Evolutionary conservation across 2,888 invertebrate genomes (phyloP), one percentile per base, ranked within the genome.

Genomic region (Drosophila subquinaria): DNA sequence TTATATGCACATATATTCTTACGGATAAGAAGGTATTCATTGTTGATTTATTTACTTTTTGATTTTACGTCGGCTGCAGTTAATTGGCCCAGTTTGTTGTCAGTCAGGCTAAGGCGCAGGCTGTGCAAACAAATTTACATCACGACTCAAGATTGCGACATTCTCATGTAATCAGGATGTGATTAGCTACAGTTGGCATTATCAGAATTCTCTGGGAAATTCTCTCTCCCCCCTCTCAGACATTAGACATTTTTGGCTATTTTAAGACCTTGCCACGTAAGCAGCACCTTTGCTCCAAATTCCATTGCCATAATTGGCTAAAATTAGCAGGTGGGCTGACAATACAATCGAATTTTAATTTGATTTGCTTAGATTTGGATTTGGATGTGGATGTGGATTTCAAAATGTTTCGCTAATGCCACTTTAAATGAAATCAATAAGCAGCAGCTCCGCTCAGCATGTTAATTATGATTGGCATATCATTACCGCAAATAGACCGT

Each of bases 401-500:
- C 64, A 42, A 73, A 80, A 76, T 73, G 23, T 43, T 60, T 42
- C 30, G 64, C 62, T 88, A 80, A 88, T 86, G 78, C 78, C 73
- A 78, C 73, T 68, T 74, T 88, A 87, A 88, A 86, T 64, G 87
- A 76, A 88, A 62, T 76, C 87, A 86, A 81, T 84, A 66, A 86
- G 73, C 78, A 72, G 68, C 69, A 52, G 67, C 67, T 51, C 23
- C 55, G 57, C 65, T 67, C 65, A 70, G 71, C 83, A 81, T 73
- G 81, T 81, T 84, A 77, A 87, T 77, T 84, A 78, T 79, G 88
- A 89, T 80, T 89, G 88, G 82, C 86, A 84, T 89, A 89, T 84
- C 85, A 89, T 87, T 89, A 85, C 70, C 76, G 67, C 76, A 66
- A 69, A 70, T 36, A 73, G 65, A 61, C 69, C 64, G 59, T 50